Percentiles rank a stretch among this genome's conserved stretches.
These are phyloP conservation scores for Corvus moneduloides DNA, from an alignment of 2,113 vertebrate genomes.

Conservation along the genomic window DNA sequence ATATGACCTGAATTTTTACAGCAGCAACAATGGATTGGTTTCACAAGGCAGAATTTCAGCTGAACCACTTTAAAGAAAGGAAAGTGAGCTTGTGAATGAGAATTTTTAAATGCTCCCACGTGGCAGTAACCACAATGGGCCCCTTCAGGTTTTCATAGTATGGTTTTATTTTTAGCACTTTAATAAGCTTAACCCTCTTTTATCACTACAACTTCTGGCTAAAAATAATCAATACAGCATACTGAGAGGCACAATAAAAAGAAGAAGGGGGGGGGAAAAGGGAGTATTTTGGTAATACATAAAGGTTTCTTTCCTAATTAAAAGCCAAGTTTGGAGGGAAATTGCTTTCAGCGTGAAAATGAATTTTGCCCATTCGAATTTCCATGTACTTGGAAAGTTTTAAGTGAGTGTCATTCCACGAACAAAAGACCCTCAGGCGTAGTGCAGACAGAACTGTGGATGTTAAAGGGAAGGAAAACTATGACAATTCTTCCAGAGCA, in stretches of 20 bases:
- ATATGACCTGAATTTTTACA: neutral
- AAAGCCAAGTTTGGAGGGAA: neutral
- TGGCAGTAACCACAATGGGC: slow-evolving; percentile 21
- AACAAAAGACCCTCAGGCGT: neutral
- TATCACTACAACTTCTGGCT: neutral
- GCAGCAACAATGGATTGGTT: neutral
- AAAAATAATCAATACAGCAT: slow-evolving; percentile 5
- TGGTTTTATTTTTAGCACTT: slow-evolving; percentile 20
- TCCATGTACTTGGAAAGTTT: neutral
- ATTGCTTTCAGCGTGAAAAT: neutral
- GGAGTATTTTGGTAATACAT: neutral
- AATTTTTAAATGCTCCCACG: neutral
- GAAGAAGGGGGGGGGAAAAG: neutral
- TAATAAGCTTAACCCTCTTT: slow-evolving; percentile 26
- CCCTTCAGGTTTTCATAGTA: slow-evolving; percentile 14
- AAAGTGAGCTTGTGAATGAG: neutral
- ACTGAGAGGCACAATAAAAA: neutral
- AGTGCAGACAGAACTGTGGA: neutral
- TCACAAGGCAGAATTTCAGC: neutral
- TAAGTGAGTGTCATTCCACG: neutral
- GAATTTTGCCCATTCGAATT: neutral
- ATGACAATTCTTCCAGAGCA: neutral
- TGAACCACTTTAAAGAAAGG: neutral
- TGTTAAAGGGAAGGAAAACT: neutral
- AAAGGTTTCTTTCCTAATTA: slow-evolving; percentile 12